Percentiles rank a stretch among this genome's conserved stretches.
Conservation (phyloP, 2,797 vertebrate species). For the Hirundo rustica region DNA sequence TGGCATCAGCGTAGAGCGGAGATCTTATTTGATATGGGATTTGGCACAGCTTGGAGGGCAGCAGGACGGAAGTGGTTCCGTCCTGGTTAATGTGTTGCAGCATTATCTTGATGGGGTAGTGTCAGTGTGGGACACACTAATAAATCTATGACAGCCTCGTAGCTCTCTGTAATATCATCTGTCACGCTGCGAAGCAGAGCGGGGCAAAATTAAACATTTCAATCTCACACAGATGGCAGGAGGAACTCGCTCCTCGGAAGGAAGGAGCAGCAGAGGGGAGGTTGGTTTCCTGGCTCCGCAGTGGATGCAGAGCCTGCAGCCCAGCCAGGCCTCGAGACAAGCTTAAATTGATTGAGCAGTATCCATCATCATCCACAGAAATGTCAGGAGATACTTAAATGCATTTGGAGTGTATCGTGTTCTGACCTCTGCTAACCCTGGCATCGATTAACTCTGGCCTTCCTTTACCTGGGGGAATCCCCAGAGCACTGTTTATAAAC, state of each 20-base stretch:
- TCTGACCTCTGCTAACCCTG: neutral
- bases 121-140: neutral
- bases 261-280: neutral
- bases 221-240: neutral
- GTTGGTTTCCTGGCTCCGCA: neutral
- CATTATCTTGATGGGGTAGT: neutral
- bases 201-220: neutral
- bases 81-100: neutral
- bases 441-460: neutral
- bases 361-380: neutral
- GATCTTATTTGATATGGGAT: neutral
- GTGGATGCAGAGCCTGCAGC: neutral
- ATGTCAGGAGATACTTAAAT: neutral
- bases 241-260: neutral
- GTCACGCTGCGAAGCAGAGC: neutral
- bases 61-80: fast-evolving
- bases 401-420: neutral
- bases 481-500: neutral
- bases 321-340: neutral
- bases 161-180: neutral
- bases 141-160: neutral
- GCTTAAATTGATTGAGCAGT: neutral
- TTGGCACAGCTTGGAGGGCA: neutral
- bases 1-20: neutral
- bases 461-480: neutral